These are phyloP conservation scores for Ischnus inquisitorius DNA, from an alignment of 2,888 invertebrate species.

Conservation along the genomic window DNA sequence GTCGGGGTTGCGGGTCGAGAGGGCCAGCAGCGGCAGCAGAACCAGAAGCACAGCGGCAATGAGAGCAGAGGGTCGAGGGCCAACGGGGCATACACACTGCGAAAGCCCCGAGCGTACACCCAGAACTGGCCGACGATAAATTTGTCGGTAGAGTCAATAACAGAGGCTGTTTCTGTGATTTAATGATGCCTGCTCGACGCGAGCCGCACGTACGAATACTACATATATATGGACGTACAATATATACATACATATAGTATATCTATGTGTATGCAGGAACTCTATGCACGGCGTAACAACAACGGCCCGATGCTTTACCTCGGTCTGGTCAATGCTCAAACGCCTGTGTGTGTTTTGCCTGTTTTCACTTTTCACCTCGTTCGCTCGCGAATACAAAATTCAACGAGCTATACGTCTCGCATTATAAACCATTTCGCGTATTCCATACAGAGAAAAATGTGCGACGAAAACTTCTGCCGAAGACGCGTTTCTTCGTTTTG, in stretches of 20 bases:
- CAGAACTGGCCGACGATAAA: constrained; percentile 83
- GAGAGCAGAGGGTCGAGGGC: constrained; percentile 69
- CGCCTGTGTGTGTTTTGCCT: constrained; percentile 72
- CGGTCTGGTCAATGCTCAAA: not conserved
- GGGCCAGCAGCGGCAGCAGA: constrained; percentile 70
- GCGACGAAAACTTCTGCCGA: not conserved
- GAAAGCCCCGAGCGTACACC: constrained; percentile 76
- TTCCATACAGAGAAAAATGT: not conserved
- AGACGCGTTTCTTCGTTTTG: constrained; percentile 19
- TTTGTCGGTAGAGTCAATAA: constrained; percentile 85
- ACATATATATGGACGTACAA: constrained; percentile 27
- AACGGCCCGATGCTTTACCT: not conserved
- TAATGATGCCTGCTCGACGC: constrained; percentile 82
- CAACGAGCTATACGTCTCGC: constrained; percentile 26
- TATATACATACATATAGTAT: not conserved
- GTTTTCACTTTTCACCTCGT: constrained; percentile 78
- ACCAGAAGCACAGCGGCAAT: constrained; percentile 70
- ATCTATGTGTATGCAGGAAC: not conserved
- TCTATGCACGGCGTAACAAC: not conserved
- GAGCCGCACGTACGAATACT: constrained; percentile 57
- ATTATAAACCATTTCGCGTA: constrained; percentile 17
- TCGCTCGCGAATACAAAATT: constrained; percentile 29
- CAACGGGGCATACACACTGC: constrained; percentile 18
- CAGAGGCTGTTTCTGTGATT: constrained; percentile 85
- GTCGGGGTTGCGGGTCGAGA: constrained; percentile 67